These are phyloP conservation scores for Phataginus tetradactyla DNA, from an alignment of 2,797 vertebrate genomes.

Conservation along the genomic window DNA sequence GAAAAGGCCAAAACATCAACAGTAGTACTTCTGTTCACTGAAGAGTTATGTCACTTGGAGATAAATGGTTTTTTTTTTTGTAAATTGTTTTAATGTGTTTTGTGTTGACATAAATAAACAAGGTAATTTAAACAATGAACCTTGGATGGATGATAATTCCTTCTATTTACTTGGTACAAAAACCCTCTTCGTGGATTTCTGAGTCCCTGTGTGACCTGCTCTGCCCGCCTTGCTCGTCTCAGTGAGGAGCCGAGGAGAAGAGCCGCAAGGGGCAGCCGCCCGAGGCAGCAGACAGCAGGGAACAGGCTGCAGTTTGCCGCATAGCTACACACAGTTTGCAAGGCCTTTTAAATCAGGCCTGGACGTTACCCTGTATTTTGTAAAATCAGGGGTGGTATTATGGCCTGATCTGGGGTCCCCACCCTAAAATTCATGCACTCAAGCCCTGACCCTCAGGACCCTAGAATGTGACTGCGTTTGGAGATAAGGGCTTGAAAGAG, in stretches of 20 bases:
- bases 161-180: constrained; percentile 62
- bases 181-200: constrained; percentile 52
- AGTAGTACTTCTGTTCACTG: constrained; percentile 83
- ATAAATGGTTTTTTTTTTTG: constrained; percentile 69
- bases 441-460: not conserved
- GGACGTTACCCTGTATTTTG: not conserved
- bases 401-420: not conserved
- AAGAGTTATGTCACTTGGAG: constrained; percentile 81
- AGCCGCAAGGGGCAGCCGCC: not conserved
- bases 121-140: constrained; percentile 75
- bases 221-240: not conserved
- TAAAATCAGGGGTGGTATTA: constrained; percentile 8
- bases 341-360: not conserved
- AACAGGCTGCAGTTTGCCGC: not conserved
- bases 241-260: not conserved
- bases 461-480: not conserved
- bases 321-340: not conserved
- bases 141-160: constrained; percentile 61
- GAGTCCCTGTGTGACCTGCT: constrained; percentile 26
- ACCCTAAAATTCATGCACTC: not conserved
- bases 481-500: not conserved
- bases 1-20: constrained; percentile 84
- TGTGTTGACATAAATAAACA: constrained; percentile 79
- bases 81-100: constrained; percentile 74
- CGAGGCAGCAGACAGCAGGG: not conserved